A percentile compares a stretch with the other conserved stretches of the same genome.
phyloP scores from a whole-genome alignment of 2,888 invertebrate species.

The Tanytarsus gracilentus region DNA sequence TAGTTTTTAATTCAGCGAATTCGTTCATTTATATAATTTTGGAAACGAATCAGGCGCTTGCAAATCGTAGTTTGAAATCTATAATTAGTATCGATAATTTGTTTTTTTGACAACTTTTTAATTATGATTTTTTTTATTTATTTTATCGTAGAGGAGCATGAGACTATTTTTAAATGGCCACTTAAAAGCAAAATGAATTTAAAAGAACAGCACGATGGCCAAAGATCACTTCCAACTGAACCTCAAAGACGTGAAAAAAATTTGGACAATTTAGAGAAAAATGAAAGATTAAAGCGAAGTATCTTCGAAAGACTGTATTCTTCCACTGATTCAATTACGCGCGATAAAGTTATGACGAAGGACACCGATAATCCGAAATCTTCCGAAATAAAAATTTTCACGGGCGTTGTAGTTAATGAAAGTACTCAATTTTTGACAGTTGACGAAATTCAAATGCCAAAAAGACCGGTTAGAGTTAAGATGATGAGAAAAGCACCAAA shows the following conservation, averaged over 20 bases:
- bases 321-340: slow-evolving; percentile 1
- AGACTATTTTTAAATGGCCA: slow-evolving; percentile 4
- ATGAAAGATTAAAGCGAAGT: background rate
- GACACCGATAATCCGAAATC: background rate
- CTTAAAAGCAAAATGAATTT: slow-evolving; percentile 4
- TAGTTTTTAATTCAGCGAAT: no score
- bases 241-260: background rate
- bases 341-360: background rate
- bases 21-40: no score
- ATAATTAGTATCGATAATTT: no score
- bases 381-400: background rate
- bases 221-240: background rate
- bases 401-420: background rate
- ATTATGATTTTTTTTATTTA: no score
- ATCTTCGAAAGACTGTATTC: background rate
- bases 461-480: no score
- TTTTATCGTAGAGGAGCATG: background rate
- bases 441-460: no score
- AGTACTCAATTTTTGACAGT: background rate
- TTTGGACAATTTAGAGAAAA: background rate
- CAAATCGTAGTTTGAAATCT: no score
- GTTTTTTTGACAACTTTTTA: no score
- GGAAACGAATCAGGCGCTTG: no score
- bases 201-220: background rate
- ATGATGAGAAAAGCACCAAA: no score